Percentiles rank a stretch among this genome's conserved stretches.
Evolutionary conservation across 2,797 vertebrate genomes (phyloP).

Genomic region (Micrastur ruficollis): DNA sequence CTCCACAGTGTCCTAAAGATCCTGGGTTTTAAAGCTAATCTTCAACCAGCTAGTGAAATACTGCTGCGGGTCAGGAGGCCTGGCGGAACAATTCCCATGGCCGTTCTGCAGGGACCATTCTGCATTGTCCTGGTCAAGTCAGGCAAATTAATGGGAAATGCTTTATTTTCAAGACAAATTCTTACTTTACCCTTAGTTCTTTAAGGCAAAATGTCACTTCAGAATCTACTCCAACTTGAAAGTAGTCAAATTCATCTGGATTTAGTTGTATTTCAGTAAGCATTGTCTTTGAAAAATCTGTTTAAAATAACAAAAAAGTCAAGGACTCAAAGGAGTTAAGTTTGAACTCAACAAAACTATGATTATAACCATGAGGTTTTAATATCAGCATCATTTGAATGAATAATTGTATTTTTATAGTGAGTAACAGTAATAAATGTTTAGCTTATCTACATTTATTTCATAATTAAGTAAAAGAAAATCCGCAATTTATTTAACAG

Average conservation of each 20-base stretch:
- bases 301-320: constrained; percentile 16
- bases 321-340: not conserved
- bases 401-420: not conserved
- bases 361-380: not conserved
- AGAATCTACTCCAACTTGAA: constrained; percentile 84
- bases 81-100: not conserved
- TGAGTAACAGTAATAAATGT: not conserved
- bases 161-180: not conserved
- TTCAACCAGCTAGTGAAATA: not conserved
- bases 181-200: constrained; percentile 87
- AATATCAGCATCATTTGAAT: not conserved
- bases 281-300: constrained; percentile 82
- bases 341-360: not conserved
- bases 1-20: not conserved
- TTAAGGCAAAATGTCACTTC: constrained; percentile 94
- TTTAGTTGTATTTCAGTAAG: constrained; percentile 86
- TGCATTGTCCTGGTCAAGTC: not conserved
- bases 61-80: not conserved
- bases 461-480: not conserved
- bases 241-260: constrained; percentile 90
- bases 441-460: not conserved
- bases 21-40: not conserved
- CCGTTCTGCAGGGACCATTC: not conserved
- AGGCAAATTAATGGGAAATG: not conserved
- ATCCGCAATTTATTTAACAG: not conserved